Evolutionary conservation across 2,797 vertebrate genomes (phyloP).

Genomic region (Iguana delicatissima): DNA sequence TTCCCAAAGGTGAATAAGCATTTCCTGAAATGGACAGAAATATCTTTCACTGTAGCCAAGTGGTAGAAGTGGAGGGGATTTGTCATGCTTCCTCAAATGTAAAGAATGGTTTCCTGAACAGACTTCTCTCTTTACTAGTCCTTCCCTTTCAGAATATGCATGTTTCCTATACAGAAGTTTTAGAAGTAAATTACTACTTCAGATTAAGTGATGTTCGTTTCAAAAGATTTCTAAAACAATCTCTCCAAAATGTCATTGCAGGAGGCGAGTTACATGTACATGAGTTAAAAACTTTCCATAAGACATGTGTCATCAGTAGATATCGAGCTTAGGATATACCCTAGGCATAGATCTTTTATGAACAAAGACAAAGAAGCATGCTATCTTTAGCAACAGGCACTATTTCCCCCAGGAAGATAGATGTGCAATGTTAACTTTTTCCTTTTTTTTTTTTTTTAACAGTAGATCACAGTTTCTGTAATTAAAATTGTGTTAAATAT

Average conservation of each 20-base stretch:
- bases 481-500: slow-evolving; percentile 9
- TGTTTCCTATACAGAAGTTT: neutral
- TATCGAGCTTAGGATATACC: neutral
- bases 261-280: neutral
- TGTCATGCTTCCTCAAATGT: slow-evolving; percentile 26
- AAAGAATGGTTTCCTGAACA: slow-evolving; percentile 6
- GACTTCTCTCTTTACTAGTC: neutral
- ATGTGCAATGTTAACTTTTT: slow-evolving; percentile 1
- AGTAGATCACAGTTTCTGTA: neutral
- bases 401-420: neutral
- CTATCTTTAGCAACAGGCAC: neutral
- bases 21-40: slow-evolving; percentile 11
- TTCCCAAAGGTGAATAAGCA: slow-evolving; percentile 9
- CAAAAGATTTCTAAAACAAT: neutral
- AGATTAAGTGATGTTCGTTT: neutral
- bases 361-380: neutral
- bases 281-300: neutral
- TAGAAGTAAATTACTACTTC: neutral
- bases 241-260: neutral
- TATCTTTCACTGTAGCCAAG: slow-evolving; percentile 17
- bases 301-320: neutral
- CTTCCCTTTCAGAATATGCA: neutral
- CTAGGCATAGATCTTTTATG: neutral
- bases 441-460: neutral
- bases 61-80: neutral